Evolutionary conservation across 2,113 vertebrate species (phyloP).

Genomic region (Leucoraja erinaceus): DNA sequence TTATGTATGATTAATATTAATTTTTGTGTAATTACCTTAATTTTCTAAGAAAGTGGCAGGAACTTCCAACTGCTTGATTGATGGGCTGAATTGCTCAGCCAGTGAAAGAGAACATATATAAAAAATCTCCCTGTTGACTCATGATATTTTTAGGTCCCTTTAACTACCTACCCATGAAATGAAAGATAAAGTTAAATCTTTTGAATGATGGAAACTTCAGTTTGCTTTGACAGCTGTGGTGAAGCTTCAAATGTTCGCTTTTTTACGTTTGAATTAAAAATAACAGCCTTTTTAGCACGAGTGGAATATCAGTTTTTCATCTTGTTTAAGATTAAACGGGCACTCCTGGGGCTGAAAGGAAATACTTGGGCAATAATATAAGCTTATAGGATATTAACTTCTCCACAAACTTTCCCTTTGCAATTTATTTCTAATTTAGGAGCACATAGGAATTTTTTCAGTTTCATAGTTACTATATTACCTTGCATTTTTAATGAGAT

Average conservation of each 20-base stretch:
- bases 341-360: background rate
- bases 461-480: background rate
- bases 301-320: background rate
- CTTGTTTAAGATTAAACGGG: background rate
- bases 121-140: constrained; percentile 66
- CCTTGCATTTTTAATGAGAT: background rate
- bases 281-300: background rate
- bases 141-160: constrained; percentile 68
- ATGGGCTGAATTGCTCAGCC: constrained; percentile 58
- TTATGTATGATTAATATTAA: constrained; percentile 72
- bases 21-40: constrained; percentile 73
- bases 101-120: constrained; percentile 63
- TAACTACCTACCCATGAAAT: constrained; percentile 69
- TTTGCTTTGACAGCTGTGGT: constrained; percentile 24
- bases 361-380: background rate
- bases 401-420: background rate
- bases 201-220: constrained; percentile 67
- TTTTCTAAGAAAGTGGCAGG: constrained; percentile 68
- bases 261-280: constrained; percentile 26
- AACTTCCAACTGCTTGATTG: constrained; percentile 72
- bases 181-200: constrained; percentile 53
- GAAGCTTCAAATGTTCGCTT: background rate
- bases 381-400: background rate
- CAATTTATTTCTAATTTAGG: background rate
- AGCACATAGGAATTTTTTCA: background rate